Base-by-base conservation (phyloP, 2,888 invertebrate genomes). In the Therioaphis trifolii region DNA sequence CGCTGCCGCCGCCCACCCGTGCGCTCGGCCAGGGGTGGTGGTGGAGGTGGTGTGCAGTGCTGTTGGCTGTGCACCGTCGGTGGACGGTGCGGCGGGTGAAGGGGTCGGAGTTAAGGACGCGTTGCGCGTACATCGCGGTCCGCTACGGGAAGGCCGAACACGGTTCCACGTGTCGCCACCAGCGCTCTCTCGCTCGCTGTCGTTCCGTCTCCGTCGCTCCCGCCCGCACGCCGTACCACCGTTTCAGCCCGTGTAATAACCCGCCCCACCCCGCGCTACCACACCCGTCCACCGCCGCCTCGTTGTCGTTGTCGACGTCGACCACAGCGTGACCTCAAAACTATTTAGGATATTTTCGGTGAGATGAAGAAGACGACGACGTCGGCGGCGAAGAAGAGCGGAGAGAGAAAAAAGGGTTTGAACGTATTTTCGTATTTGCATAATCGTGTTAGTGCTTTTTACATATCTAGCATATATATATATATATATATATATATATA, bases 341-440 rank as follows among this genome's bases (percentile, higher is more conserved):
- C 82, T 82, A 82, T 82, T 82, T 82, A 74, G 82, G 82, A 82
- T 82, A 82, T 72, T 82, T 82, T 82, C 63, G 82, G 63, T 74
- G 82, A 52, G 63, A 72, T 46, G 55, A 78, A 78, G 55, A 55
- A 49, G 77, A 46, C 18, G 35, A 66, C 35, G 66, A 35, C 21
- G 35, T 11, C 15, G 72, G 24, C 40, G 27, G 24, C 15, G 72
- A 43, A 15, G 27, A 46, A 12, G 61, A 55, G 69, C 21, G n/a
- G 40, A 35, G 69, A 55, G 69, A 12, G 46, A 43, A 63, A 71
- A 74, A 74, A 52, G 72, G 72, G 72, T 74, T 82, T 82, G 82
- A 46, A 74, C 71, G 72, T 79, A 46, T 79, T 71, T 71, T 58
- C 79, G 69, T 74, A 82, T 82, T 82, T 82, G 82, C 82, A 82